Evolutionary conservation across 2,888 invertebrate genomes (phyloP).

Genomic region (Heliconius ismenius): DNA sequence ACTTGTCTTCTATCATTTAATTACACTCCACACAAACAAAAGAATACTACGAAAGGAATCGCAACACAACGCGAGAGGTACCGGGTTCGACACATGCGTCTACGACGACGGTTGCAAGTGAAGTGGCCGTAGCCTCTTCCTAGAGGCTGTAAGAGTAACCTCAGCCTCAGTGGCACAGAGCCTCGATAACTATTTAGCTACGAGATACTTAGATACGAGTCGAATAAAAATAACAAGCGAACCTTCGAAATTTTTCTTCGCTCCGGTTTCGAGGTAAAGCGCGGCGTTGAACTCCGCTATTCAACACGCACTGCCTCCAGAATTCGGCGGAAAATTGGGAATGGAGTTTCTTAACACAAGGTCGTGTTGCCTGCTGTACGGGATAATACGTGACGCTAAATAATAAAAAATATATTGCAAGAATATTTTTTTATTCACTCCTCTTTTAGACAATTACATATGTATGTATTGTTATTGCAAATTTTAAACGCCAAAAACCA

Average conservation of each 20-base stretch:
- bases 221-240: background rate
- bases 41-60: slow-evolving; percentile 29
- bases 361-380: too few relatives aligned
- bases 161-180: slow-evolving; percentile 54
- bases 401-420: background rate
- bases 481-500: background rate
- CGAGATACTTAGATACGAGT: slow-evolving; percentile 20
- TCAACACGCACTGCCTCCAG: too few relatives aligned
- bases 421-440: slow-evolving; percentile 9
- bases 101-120: slow-evolving; percentile 56
- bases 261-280: too few relatives aligned
- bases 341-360: too few relatives aligned
- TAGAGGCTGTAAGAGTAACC: slow-evolving; percentile 42
- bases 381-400: too few relatives aligned
- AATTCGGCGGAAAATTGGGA: too few relatives aligned
- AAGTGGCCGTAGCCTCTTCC: slow-evolving; percentile 62
- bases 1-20: slow-evolving; percentile 50
- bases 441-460: background rate
- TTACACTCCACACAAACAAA: slow-evolving; percentile 48
- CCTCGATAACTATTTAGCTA: slow-evolving; percentile 48
- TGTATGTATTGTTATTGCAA: background rate
- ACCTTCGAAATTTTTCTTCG: background rate
- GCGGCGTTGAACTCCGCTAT: too few relatives aligned
- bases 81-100: slow-evolving; percentile 53
- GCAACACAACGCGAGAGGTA: slow-evolving; percentile 34